Conservation (phyloP, 1,140 invertebrate species). For the Coenobita brevimanus region DNA sequence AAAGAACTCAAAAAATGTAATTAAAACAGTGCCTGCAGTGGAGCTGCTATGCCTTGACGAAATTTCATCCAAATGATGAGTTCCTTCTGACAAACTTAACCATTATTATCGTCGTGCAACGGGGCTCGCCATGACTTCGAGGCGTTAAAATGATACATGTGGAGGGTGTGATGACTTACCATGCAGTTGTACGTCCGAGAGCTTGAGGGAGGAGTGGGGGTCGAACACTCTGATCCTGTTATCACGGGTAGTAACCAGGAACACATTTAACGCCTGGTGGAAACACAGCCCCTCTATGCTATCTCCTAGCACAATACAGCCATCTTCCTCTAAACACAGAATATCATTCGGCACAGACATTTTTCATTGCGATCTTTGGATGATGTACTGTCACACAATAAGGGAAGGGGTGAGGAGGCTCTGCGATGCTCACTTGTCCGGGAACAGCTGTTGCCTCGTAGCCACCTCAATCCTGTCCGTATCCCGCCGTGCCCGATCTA, state of each 20-base stretch:
- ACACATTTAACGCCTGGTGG: constrained; percentile 59
- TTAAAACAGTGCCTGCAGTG: too few species aligned
- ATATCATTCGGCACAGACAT: constrained; percentile 54
- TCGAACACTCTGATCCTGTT: constrained; percentile 41
- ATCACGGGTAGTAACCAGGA: constrained; percentile 50
- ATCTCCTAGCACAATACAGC: constrained; percentile 48
- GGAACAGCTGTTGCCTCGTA: constrained; percentile 46
- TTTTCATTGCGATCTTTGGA: constrained; percentile 25
- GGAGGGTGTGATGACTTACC: constrained; percentile 1
- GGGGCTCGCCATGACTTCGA: too few species aligned
- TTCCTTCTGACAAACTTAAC: too few species aligned
- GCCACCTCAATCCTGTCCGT: background rate
- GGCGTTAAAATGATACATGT: too few species aligned
- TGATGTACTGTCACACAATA: constrained; percentile 44
- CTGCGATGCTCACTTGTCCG: constrained; percentile 13
- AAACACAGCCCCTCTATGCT: constrained; percentile 56
- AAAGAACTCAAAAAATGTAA: too few species aligned
- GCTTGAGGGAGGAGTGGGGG: constrained; percentile 61
- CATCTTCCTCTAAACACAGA: constrained; percentile 47
- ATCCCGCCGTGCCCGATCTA: background rate
- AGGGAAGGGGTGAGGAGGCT: background rate
- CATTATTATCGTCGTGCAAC: too few species aligned
- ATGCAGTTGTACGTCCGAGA: constrained; percentile 56
- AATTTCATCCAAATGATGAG: too few species aligned
- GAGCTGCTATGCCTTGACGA: too few species aligned